Conservation (phyloP, 2,888 invertebrate genomes). For the Lasioglossum calceatum region DNA sequence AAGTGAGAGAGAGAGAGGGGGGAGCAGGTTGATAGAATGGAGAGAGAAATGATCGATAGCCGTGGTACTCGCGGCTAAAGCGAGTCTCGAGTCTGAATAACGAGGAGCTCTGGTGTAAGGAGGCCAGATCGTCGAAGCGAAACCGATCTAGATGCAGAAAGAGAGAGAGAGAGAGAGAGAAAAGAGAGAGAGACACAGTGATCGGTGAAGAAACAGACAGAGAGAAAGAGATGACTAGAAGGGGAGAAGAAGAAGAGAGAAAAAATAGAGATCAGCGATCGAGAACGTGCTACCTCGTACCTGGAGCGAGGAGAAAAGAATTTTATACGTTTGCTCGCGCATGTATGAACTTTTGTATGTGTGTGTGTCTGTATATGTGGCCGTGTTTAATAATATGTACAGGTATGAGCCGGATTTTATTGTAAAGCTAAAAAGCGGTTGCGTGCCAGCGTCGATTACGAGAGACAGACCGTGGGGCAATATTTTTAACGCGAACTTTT, state of each 20-base stretch:
- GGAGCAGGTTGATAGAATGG: not conserved
- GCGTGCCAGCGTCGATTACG: slow-evolving; percentile 53
- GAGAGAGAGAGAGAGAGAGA: slow-evolving; percentile 20
- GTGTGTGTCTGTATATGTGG: not conserved
- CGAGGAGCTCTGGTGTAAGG: slow-evolving; percentile 57
- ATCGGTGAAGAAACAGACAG: not conserved
- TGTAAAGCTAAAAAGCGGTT: slow-evolving; percentile 61
- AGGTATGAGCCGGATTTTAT: slow-evolving; percentile 27
- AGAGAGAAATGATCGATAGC: slow-evolving; percentile 56
- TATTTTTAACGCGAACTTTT: not conserved
- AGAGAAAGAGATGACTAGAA: slow-evolving; percentile 3
- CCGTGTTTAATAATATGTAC: slow-evolving; percentile 28
- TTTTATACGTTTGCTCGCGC: slow-evolving; percentile 15
- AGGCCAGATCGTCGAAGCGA: slow-evolving; percentile 72
- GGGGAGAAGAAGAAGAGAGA: slow-evolving; percentile 7
- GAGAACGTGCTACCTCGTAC: slow-evolving; percentile 68
- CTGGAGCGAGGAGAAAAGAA: slow-evolving; percentile 65
- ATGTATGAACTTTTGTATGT: slow-evolving; percentile 4
- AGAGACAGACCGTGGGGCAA: slow-evolving; percentile 14
- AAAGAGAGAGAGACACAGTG: slow-evolving; percentile 32
- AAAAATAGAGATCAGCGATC: slow-evolving; percentile 53
- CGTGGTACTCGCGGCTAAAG: slow-evolving; percentile 58
- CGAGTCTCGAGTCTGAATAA: slow-evolving; percentile 37
- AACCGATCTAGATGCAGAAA: slow-evolving; percentile 63
- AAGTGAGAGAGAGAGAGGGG: not conserved